Evolutionary conservation across 2,888 invertebrate species (phyloP), one percentile per base, ranked within the genome.

Genomic region (Drosophila diplacantha): DNA sequence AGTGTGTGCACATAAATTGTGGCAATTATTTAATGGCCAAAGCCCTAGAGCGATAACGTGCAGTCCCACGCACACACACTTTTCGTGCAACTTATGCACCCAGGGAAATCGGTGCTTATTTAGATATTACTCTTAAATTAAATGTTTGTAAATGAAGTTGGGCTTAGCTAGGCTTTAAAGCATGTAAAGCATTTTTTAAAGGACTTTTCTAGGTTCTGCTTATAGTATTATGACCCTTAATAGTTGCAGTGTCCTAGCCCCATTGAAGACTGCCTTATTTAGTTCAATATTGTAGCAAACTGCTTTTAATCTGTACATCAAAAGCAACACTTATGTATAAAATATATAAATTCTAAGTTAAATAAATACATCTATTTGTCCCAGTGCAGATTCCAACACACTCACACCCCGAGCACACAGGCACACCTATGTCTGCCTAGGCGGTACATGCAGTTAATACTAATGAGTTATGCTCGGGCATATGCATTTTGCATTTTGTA

Each of bases 1-100:
- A 77, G 74, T 81, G 83, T 78, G 74, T 77, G 72, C 73, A 63
- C 81, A 83, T 78, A 83, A 77, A 83, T 81, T 78, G 69, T 71
- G 50, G 74, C 69, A 77, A 79, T 83, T 79, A 79, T 79, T 83
- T 79, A 79, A 79, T 83, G 83, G 68, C 57, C 51, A 26, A 68
- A 64, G 74, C 51, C 64, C 64, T 63, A 50, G 50, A 49, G 76
- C 70, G 80, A 77, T 82, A 77, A 72, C 73, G 56, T 64, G 58
- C 49, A 34, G 32, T 39, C 11, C 37, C 55, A 64, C 50, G 41
- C 51, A 32, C 22, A 29, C 22, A 29, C 22, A 51, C 54, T 37
- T 52, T 37, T 20, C 22, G 5, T 29, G 8, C 35, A n/a, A 44
- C 29, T 31, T 5, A 9, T 16, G 54, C 20, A 51, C 35, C 3